Evolutionary conservation across 1,140 invertebrate genomes (phyloP), one percentile per base, ranked within the genome.

Genomic region (Globodera ellingtonae): DNA sequence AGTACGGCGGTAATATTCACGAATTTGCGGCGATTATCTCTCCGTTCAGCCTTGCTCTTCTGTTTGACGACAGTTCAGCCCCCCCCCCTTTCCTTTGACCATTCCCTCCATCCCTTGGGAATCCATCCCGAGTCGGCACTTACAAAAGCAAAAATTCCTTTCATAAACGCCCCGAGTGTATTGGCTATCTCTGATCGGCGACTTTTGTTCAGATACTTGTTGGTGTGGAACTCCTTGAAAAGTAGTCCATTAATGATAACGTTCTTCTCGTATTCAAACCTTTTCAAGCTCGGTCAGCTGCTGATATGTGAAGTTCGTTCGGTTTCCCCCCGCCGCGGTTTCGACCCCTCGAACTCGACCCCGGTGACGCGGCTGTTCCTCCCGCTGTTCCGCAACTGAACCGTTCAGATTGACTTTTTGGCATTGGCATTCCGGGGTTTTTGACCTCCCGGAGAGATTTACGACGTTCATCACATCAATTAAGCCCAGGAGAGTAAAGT

Each of bases 151-250:
- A 13, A 7, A 52, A 9, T 18, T 15, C 56, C 56, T 18, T 18
- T 62, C 18, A 62, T 62, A 62, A 62, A 69, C 44, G 44, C 24
- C 66, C 66, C 66, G 44, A 69, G 44, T 35, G 44, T 69, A 69
- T 69, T 94, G 0, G 97, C 97, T 83, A 99, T 99, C 91, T 99
- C 97, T 85, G 98, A 98, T 83, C 97, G 92, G 84, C 97, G 91
- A 8, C 95, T 96, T 82, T 97, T 91, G 4, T 96, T 98, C 86
- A 99, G 92, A 91, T 99, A 99, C 91, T 98, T 98, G 91, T 98
- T 98, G 90, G 97, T 98, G 90, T 99, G 96, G 90, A 98, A 99
- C 91, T 99, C 97, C 90, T 99, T 99, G 90, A 98, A 97, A 83
- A 98, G 67, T 48, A 85, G 72, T 15, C 35, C 35, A 35, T 81